A percentile compares a stretch with the other conserved stretches of the same genome.
These are phyloP conservation scores for Siniperca scherzeri DNA, from an alignment of 2,797 vertebrate genomes.

Conservation along the genomic window DNA sequence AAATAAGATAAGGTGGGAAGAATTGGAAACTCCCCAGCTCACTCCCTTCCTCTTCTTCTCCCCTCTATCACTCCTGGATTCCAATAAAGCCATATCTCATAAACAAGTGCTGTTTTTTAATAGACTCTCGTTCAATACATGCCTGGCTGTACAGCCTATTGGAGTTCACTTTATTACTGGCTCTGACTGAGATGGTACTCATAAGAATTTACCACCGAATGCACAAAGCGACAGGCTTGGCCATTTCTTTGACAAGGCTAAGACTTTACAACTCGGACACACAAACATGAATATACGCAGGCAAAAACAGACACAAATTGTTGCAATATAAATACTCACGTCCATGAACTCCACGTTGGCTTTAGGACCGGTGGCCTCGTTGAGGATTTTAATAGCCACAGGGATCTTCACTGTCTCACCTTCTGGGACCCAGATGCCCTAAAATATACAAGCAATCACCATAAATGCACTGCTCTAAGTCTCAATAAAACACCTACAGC, in stretches of 20 bases:
- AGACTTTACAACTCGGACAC: slow-evolving; percentile 16
- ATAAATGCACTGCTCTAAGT: slow-evolving; percentile 33
- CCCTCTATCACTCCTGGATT: slow-evolving; percentile 46
- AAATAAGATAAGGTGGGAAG: slow-evolving; percentile 30
- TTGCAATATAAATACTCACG: slow-evolving; percentile 88
- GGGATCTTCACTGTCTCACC: slow-evolving; percentile 98
- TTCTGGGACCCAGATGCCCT: slow-evolving; percentile 99
- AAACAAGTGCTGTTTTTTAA: slow-evolving; percentile 76
- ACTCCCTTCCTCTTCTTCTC: slow-evolving; percentile 25
- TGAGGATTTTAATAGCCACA: slow-evolving; percentile 98
- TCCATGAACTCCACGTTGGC: slow-evolving; percentile 99
- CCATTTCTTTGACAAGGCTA: slow-evolving; percentile 34
- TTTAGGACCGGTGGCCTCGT: slow-evolving; percentile 95
- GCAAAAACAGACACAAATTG: slow-evolving; percentile 43
- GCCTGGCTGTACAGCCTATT: slow-evolving; percentile 27
- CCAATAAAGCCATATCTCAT: slow-evolving; percentile 70
- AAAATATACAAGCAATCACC: slow-evolving; percentile 60
- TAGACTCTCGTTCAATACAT: slow-evolving; percentile 69
- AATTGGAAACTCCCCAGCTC: slow-evolving; percentile 32
- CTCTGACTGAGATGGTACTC: slow-evolving; percentile 58
- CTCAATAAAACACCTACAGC: slow-evolving; percentile 38
- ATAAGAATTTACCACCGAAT: slow-evolving; percentile 64
- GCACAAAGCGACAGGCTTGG: slow-evolving; percentile 50
- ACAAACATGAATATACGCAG: slow-evolving; percentile 1
- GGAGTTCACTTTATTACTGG: slow-evolving; percentile 63